A percentile compares a stretch with the other conserved stretches of the same genome.
phyloP scores from a whole-genome alignment of 2,797 vertebrate species.

The Alcedo quadribrachys region DNA sequence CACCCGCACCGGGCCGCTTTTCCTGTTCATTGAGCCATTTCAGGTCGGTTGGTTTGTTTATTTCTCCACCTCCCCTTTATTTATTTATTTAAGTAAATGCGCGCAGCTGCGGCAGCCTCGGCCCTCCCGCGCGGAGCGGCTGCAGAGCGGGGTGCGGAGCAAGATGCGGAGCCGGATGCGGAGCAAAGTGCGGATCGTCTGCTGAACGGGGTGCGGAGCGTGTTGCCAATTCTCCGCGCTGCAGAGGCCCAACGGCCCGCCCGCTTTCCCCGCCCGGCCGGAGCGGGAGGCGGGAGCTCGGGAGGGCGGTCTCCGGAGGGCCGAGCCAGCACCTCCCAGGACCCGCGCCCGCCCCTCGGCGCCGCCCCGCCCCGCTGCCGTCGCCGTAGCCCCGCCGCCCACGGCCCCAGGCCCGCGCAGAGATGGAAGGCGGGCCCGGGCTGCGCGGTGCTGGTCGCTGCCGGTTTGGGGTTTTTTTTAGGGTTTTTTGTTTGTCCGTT shows the following conservation, averaged over 20 bases:
- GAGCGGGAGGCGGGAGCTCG: not conserved
- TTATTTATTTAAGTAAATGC: not conserved
- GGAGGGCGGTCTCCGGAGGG: not conserved
- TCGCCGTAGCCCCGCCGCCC: not conserved
- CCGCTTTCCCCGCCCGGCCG: constrained; percentile 32
- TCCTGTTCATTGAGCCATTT: not conserved
- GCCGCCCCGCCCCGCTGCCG: not conserved
- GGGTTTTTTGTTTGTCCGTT: too few relatives aligned
- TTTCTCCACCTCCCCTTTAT: not conserved
- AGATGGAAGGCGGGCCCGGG: not conserved
- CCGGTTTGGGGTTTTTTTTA: too few relatives aligned
- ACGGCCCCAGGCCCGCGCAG: not conserved
- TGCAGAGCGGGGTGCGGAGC: too few relatives aligned
- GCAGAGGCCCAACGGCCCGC: not conserved
- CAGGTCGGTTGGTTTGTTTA: not conserved
- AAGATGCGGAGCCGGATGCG: too few relatives aligned
- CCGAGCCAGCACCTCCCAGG: not conserved
- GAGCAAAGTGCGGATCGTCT: too few relatives aligned
- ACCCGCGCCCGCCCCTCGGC: not conserved
- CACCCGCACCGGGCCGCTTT: not conserved
- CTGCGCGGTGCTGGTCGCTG: not conserved
- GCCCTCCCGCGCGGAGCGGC: not conserved
- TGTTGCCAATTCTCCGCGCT: not conserved
- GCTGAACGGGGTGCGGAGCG: too few relatives aligned
- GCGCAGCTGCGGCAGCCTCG: not conserved